A percentile compares a stretch with the other conserved stretches of the same genome.
Conservation (phyloP, 2,113 vertebrate species). For the Emydocephalus ijimae region DNA sequence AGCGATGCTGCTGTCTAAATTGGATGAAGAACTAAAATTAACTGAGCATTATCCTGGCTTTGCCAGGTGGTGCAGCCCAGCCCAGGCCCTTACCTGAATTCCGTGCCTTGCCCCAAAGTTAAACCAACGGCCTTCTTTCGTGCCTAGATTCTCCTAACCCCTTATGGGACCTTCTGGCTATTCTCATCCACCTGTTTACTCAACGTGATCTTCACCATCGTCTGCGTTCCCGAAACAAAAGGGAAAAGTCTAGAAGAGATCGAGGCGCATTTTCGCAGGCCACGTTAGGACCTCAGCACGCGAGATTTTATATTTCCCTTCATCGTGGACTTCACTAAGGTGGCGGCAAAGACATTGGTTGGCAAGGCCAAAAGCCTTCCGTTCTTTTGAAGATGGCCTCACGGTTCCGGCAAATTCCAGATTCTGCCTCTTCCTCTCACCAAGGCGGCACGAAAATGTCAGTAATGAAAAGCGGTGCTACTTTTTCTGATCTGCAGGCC, state of each 20-base stretch:
- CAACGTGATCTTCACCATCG: slow-evolving; percentile 78
- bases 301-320: accelerated
- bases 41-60: not conserved
- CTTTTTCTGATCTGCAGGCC: not conserved
- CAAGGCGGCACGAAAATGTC: not conserved
- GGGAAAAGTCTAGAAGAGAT: slow-evolving; percentile 90
- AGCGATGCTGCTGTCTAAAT: too few relatives aligned
- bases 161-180: slow-evolving; percentile 88
- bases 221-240: slow-evolving; percentile 87
- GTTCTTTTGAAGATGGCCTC: not conserved
- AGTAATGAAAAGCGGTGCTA: not conserved
- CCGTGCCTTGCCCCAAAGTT: not conserved
- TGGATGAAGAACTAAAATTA: not conserved
- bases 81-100: not conserved
- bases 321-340: not conserved
- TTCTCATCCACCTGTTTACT: slow-evolving; percentile 78
- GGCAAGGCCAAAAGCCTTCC: not conserved
- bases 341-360: not conserved
- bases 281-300: not conserved
- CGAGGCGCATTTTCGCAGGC: slow-evolving; percentile 76
- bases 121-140: not conserved
- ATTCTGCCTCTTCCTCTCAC: not conserved
- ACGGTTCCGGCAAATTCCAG: not conserved
- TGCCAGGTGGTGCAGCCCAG: not conserved
- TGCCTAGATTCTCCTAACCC: slow-evolving; percentile 72